phyloP scores from a whole-genome alignment of 1,140 invertebrate species.

The Melitaea cinxia region DNA sequence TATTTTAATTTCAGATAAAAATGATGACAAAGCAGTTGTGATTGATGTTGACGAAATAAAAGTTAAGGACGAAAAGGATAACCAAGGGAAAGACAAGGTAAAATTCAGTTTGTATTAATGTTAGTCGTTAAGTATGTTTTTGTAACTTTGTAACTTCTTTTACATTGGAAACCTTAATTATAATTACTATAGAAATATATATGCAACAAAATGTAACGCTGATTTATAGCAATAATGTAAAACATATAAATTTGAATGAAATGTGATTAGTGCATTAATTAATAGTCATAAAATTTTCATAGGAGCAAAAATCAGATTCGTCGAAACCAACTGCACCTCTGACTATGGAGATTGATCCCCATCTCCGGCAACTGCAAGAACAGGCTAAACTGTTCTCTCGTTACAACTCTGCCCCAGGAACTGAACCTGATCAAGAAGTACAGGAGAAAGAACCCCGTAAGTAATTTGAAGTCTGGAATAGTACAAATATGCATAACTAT shows the following conservation, averaged over 20 bases:
- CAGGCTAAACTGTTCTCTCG: conserved; percentile 77
- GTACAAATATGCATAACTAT: too few species aligned
- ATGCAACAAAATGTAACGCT: too few species aligned
- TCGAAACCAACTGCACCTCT: conserved; percentile 75
- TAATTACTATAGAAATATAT: too few species aligned
- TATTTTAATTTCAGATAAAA: conserved; percentile 70
- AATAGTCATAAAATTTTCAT: conserved; percentile 7
- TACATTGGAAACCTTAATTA: too few species aligned
- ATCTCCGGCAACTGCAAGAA: conserved; percentile 73
- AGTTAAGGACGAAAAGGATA: conserved; percentile 73
- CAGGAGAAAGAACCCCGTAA: conserved; percentile 70
- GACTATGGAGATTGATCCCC: conserved; percentile 77
- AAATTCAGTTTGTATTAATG: neutral
- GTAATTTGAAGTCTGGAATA: too few species aligned
- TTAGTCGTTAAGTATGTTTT: too few species aligned
- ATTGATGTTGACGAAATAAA: conserved; percentile 70
- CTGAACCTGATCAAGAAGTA: conserved; percentile 51
- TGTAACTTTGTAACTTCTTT: neutral
- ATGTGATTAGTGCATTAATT: neutral
- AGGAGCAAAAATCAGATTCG: conserved; percentile 75
- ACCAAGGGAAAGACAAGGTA: conserved; percentile 18
- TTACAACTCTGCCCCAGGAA: conserved; percentile 65
- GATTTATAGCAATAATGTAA: too few species aligned
- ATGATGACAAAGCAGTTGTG: conserved; percentile 78
- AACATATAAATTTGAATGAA: too few species aligned